phyloP scores from a whole-genome alignment of 2,797 vertebrate species.

The Limosa lapponica region DNA sequence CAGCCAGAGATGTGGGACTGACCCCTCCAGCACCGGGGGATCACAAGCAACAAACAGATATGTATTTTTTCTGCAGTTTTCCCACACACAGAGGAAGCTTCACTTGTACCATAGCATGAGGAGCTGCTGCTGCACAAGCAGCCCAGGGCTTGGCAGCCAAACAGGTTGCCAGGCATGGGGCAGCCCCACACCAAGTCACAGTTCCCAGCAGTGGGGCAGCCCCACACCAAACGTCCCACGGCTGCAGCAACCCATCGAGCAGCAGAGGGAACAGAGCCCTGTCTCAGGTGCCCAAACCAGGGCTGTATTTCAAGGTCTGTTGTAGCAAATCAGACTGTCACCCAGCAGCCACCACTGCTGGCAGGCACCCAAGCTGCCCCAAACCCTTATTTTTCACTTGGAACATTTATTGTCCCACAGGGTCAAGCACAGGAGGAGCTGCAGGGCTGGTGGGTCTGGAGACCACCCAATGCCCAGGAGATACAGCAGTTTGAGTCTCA shows the following conservation, averaged over 20 bases:
- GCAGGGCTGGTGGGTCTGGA: neutral
- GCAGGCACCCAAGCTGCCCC: neutral
- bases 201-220: too few species aligned
- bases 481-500: accelerated
- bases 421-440: neutral
- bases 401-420: too few species aligned
- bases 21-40: neutral
- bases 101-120: accelerated
- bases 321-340: neutral
- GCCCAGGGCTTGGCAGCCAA: neutral
- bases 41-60: neutral
- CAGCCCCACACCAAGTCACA: neutral
- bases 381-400: too few species aligned
- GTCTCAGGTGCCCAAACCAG: accelerated
- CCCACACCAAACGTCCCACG: neutral
- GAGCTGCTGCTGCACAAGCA: neutral
- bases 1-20: neutral
- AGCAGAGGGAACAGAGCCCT: neutral
- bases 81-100: neutral
- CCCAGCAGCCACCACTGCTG: neutral
- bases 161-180: accelerated
- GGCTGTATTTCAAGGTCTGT: accelerated
- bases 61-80: neutral
- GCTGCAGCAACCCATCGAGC: accelerated
- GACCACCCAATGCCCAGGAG: accelerated